Base-by-base conservation (phyloP, 2,113 vertebrate genomes). In the Trematocara marginatum region DNA sequence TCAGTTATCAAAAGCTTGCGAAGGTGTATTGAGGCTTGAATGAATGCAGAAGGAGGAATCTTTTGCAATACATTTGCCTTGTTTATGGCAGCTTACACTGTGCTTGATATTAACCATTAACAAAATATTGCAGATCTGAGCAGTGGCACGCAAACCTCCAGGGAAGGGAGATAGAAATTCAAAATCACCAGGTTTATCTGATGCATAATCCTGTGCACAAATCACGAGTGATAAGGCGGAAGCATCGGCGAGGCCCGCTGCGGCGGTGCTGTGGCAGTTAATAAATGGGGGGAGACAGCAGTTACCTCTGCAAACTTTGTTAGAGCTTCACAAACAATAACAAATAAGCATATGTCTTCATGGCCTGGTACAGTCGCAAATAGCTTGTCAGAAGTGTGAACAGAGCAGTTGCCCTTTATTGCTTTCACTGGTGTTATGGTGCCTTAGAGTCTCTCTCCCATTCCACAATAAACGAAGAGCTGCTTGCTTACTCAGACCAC, bases 401-500 rank as follows among this genome's bases (percentile, higher is more conserved):
- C 89, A 59, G 85, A 92, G 88, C 86, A 66, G 74, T 93, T 84
- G 92, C 57, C 92, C 91, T 92, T 93, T 92, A 90, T 91, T 91
- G 90, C 89, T 84, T 90, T 74, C 57, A 16, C 49, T 74, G 82
- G 71, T 71, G 82, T 90, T 84, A 83, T 86, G 88, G 71, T 79
- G 89, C 86, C 89, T 93, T 56, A 76, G 92, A 86, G 91, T 85
- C 89, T 57, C 38, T 35, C 64, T 74, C 18, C 85, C 11, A 45
- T 79, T 57, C 81, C 51, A 66, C 92, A 86, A 89, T 94, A 89
- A 95, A 89, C 31, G 78, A 49, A 87, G 86, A 89, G 89, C 93
- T 91, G 90, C 89, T 94, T 94, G 89, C 88, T 85, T 86, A 95
- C 90, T 80, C 95, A 10, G 83, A 57, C 86, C 94, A 94, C 93